Base-by-base conservation (phyloP, 2,888 invertebrate species). In the Strigamia crassipes region DNA sequence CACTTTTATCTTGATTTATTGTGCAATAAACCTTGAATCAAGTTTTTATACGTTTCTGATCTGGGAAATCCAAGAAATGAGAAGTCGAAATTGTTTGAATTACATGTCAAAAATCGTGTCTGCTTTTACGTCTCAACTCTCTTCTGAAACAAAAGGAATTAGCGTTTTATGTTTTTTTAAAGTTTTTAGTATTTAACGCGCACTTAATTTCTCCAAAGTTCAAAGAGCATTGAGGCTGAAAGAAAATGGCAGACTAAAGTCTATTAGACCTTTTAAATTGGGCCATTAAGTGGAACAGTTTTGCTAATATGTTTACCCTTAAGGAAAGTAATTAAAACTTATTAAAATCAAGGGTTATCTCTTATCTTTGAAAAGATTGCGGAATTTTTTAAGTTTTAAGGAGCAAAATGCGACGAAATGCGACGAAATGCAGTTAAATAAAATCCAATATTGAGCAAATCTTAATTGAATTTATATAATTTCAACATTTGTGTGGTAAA, bases 181-280 rank as follows among this genome's bases (percentile, higher is more conserved):
- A 56, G 27, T 27, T 27, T 27, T 27, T 27, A 9, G 18, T 15
- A 5, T 56, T 56, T 56, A 13, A n/a, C n/a, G 9, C 15, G 18
- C 18, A 56, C 15, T 46, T 46, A n/a, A 46, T 46, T 38, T 5
- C 46, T 46, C 1, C 46, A 46, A 13, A 56, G 56, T 56, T 56
- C 56, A 56, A 56, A 56, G 56, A 18, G 56, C 56, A 56, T 56
- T 56, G 56, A 18, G 21, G 56, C 56, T 56, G 56, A 56, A 56
- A 56, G 18, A 56, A 56, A 56, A n/a, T 56, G 4, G 56, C 56
- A 21, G 56, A 18, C 56, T 56, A 21, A 27, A 9, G 56, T 21
- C 56, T 56, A 56, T 56, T 56, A n/a, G 18, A 56, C 56, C n/a
- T n/a, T 56, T n/a, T 56, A 56, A 56, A 56, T 38, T 56, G 56